Percentiles rank a stretch among this genome's conserved stretches.
Evolutionary conservation across 2,797 vertebrate species (phyloP).

Genomic region (Oreortyx pictus): DNA sequence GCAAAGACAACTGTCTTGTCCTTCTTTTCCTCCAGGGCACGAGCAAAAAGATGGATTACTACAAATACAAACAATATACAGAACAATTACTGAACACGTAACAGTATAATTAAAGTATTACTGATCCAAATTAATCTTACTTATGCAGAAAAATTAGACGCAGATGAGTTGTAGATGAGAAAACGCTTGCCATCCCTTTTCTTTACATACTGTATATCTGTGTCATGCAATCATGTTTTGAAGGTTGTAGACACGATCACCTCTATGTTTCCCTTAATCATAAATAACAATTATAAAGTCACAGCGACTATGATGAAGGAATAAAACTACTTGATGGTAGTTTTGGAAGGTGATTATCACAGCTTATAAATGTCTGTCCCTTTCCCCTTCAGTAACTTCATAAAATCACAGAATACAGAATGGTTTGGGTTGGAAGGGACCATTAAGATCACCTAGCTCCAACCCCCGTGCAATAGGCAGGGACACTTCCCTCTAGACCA

Average conservation of each 20-base stretch:
- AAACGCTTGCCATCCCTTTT: background rate
- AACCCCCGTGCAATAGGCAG: too few relatives aligned
- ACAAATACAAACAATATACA: background rate
- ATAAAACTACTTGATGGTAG: background rate
- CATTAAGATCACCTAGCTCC: too few relatives aligned
- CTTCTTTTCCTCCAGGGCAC: background rate
- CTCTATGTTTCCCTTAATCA: background rate
- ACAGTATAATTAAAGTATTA: background rate
- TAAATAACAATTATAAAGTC: background rate
- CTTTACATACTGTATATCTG: background rate
- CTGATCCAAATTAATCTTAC: background rate
- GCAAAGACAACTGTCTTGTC: background rate
- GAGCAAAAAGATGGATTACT: background rate
- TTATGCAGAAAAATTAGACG: background rate
- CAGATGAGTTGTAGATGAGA: background rate
- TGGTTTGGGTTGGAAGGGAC: too few relatives aligned
- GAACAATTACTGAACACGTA: background rate
- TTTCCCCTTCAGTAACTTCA: background rate
- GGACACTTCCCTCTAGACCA: too few relatives aligned
- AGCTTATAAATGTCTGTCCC: background rate
- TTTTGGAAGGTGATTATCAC: background rate
- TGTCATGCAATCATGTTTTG: background rate
- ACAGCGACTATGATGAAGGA: background rate
- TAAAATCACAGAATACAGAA: too few relatives aligned
- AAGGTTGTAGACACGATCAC: background rate